Evolutionary conservation across 2,888 invertebrate genomes (phyloP), one percentile per base, ranked within the genome.

Genomic region (Melieria crassipennis): DNA sequence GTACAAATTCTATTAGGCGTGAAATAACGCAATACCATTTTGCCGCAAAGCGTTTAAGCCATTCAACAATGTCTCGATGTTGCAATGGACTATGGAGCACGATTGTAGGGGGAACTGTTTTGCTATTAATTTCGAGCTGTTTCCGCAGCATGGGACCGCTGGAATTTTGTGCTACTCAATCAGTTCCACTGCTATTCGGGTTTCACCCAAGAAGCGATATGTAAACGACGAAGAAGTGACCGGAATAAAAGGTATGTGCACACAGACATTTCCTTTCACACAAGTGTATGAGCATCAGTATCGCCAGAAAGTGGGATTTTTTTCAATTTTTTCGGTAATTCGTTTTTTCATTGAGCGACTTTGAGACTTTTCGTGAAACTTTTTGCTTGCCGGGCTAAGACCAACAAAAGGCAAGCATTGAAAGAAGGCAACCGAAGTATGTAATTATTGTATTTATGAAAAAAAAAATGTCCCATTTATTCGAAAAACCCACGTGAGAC

Each of bases 131-230:
- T 84, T 82, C 64, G 61, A 80, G 16, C 57, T 77, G 7, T 73
- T 81, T 55, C 78, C 82, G 0, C 65, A 72, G 4, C 57, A 62
- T 2, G 57, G 66, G 7, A 16, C 30, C 7, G 16, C 7, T 7
- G 73, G 81, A 0, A 81, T 76, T 3, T 79, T 89, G 4, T 81
- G 84, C 50, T 90, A 90, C 79, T 88, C 88, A 0, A 86, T 90
- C 30, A 86, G 89, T 4, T 87, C 88, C 72, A 86, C 87, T 56
- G 76, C 78, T 11, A 78, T 79, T 4, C 76, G 82, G 1, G 86
- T 86, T 70, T 80, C 82, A 6, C 89, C 88, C 0, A 79, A 85
- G 58, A 77, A 82, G 0, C 80, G 81, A 2, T 84, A 79, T 75
- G 81, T 86, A 0, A 86, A 85, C 69, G 80, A 84, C 47, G 78